phyloP scores from a whole-genome alignment of 2,888 invertebrate genomes.

The Baccha elongata region DNA sequence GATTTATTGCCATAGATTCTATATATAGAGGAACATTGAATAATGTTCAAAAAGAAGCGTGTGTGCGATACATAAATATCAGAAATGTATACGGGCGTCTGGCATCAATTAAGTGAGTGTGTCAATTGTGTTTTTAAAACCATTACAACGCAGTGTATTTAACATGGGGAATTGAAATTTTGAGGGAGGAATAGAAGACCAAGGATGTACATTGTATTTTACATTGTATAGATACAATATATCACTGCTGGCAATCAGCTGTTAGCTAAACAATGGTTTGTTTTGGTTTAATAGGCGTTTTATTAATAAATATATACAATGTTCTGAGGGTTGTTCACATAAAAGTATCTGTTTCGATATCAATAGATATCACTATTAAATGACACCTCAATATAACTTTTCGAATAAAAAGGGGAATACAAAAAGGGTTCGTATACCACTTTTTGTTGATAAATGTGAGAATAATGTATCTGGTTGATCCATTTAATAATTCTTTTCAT shows the following conservation, averaged over 20 bases:
- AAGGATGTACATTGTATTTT: background rate
- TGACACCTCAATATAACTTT: too few relatives aligned
- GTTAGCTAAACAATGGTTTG: background rate
- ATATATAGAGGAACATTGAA: slow-evolving; percentile 12
- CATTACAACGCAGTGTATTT: slow-evolving; percentile 8
- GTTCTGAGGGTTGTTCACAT: background rate
- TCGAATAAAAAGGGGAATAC: too few relatives aligned
- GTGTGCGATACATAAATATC: background rate
- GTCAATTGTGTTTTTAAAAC: slow-evolving; percentile 15
- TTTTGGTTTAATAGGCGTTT: too few relatives aligned
- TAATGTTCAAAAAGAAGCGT: slow-evolving; percentile 5
- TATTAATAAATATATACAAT: too few relatives aligned
- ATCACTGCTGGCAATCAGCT: background rate
- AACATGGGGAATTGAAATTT: background rate
- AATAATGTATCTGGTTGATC: too few relatives aligned
- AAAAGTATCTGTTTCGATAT: background rate
- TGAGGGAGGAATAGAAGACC: background rate
- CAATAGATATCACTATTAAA: too few relatives aligned
- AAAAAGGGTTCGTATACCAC: too few relatives aligned
- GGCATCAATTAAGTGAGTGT: slow-evolving; percentile 17
- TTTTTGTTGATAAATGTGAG: too few relatives aligned
- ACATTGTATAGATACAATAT: too few relatives aligned
- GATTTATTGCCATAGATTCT: background rate
- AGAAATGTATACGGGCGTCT: slow-evolving; percentile 10
- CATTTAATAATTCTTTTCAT: too few relatives aligned